Base-by-base conservation (phyloP, 2,797 vertebrate species). In the Semaprochilodus insignis region DNA sequence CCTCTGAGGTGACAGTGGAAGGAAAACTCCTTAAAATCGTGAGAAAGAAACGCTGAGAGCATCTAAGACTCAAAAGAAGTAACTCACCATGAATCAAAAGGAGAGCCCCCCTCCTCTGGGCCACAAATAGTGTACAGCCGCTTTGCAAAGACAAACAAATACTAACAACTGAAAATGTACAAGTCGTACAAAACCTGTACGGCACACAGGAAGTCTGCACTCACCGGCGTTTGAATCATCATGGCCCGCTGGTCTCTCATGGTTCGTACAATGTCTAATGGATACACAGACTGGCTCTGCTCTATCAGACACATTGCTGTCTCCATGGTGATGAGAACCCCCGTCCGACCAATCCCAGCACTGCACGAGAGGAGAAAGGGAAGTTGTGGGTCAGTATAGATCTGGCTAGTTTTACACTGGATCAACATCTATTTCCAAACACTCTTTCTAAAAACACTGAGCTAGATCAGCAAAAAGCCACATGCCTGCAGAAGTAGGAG, bases 221-320 rank as follows among this genome's bases (percentile, higher is more conserved):
- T 93, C 91, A 99, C 98, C 57, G 97, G 97, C 59, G 98, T 99
- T 90, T 99, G 98, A 90, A 99, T 99, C 98, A 99, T 99, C 98
- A 99, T 99, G 89, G 98, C 98, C 89, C 98, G 95, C 93, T 99
- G 98, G 94, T 99, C 98, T 95, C 98, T 96, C 98, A 99, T 99
- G 88, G 97, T 98, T 92, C 97, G 93, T 57, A 99, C 98, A 78
- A 99, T 97, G 87, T 99, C 98, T 63, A 99, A 93, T 0, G 98
- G 97, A 92, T 97, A 98, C 85, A 99, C 97, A 0, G 97, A 96
- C 93, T 99, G 97, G 89, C 96, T 96, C 85, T 95, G 96, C 92
- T 99, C 98, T 92, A 99, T 99, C 81, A 99, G 94, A 96, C 98
- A 99, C 97, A 99, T 94, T 0, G 98, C 97, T 11, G 97, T 98